These are phyloP conservation scores for Porites rus DNA, from an alignment of 92 coral and sea anemone genomes.

Conservation along the genomic window DNA sequence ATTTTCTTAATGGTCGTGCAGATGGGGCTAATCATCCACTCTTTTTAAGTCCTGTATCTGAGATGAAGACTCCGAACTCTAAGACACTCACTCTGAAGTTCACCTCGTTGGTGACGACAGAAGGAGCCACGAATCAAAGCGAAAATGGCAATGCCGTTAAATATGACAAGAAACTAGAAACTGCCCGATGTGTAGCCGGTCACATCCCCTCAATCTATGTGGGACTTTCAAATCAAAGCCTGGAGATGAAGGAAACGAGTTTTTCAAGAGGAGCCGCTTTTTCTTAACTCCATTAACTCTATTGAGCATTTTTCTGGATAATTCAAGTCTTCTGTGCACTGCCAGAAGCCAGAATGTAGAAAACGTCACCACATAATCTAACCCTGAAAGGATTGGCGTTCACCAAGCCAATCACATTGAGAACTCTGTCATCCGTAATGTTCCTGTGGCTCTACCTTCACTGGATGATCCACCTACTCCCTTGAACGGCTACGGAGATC, in stretches of 20 bases:
- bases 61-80: not conserved
- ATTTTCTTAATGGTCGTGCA: conserved; percentile 61
- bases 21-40: conserved; percentile 35
- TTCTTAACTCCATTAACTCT: conserved; percentile 65
- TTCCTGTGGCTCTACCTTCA: too few species aligned
- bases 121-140: not conserved
- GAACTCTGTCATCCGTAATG: too few species aligned
- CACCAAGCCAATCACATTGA: too few species aligned
- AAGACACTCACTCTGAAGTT: not conserved
- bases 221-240: conserved; percentile 52
- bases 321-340: conserved; percentile 49
- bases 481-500: too few species aligned
- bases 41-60: conserved; percentile 18
- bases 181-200: conserved; percentile 49
- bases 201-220: conserved; percentile 50
- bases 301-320: conserved; percentile 45
- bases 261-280: conserved; percentile 40
- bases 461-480: too few species aligned
- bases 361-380: too few species aligned
- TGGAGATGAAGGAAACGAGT: conserved; percentile 38
- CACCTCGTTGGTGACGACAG: conserved; percentile 6
- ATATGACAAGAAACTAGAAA: not conserved
- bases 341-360: not conserved
- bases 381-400: too few species aligned
- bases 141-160: not conserved